Evolutionary conservation across 2,888 invertebrate genomes (phyloP).

Genomic region (Caenorhabditis doughertyi): DNA sequence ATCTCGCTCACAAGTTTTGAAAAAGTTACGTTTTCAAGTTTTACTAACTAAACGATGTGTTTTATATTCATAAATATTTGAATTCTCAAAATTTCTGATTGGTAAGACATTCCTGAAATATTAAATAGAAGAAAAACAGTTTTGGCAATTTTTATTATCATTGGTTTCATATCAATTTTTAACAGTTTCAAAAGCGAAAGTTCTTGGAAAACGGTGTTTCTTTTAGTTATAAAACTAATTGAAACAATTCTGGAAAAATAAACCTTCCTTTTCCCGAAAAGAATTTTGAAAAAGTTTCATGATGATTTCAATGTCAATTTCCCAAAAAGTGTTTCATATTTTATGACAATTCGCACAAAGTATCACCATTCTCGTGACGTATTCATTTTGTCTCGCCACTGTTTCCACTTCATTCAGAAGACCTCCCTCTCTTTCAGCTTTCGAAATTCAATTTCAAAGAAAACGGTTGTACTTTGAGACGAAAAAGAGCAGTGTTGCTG

Average conservation of each 20-base stretch:
- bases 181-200: too few relatives aligned
- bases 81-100: too few relatives aligned
- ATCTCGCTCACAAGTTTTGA: too few relatives aligned
- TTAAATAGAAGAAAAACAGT: too few relatives aligned
- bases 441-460: conserved; percentile 33
- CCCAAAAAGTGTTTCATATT: not conserved
- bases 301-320: not conserved
- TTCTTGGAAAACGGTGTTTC: too few relatives aligned
- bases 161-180: too few relatives aligned
- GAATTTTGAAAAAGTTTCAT: not conserved
- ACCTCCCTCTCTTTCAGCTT: conserved; percentile 15
- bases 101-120: too few relatives aligned
- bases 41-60: too few relatives aligned
- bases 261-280: not conserved
- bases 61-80: too few relatives aligned
- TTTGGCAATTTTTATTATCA: too few relatives aligned
- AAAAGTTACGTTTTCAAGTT: too few relatives aligned
- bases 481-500: conserved; percentile 13
- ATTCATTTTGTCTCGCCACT: conserved; percentile 24
- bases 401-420: not conserved
- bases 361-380: not conserved
- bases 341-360: conserved; percentile 17
- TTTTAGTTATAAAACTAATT: too few relatives aligned
- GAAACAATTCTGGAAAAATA: not conserved
- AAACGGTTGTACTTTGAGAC: conserved; percentile 53